Base-by-base conservation (phyloP, 2,797 vertebrate species). In the Danio jaintianensis region DNA sequence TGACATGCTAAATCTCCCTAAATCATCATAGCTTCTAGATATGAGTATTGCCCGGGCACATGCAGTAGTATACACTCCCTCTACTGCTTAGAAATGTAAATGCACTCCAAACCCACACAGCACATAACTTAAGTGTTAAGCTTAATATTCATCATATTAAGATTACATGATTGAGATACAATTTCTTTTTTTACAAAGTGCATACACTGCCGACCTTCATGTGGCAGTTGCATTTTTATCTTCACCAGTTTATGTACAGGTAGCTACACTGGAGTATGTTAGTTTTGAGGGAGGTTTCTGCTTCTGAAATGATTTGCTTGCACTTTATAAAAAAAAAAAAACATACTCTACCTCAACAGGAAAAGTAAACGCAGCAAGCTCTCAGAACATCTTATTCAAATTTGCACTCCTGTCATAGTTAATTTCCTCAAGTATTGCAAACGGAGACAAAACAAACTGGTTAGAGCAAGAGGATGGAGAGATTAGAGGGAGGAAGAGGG, bases 31-130 rank as follows among this genome's bases (percentile, higher is more conserved):
- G n/a, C n/a, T 29, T 29, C 1, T 29, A 29, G 29, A 29, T 29
- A 29, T 29, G 29, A 3, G 29, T 29, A 29, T 29, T 29, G 29
- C 29, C 29, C 29, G 29, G 29, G 29, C 29, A 29, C 13, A 45
- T 36, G 38, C 15, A 74, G 43, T 16, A 45, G 78, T 80, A 74
- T 64, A 88, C 78, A 87, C 77, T 62, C 90, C 82, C 84, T 75
- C 89, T 87, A 79, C 87, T 90, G 89, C 84, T 48, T 71, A 52
- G 56, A 61, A 76, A 61, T 67, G 52, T 74, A 86, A 88, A 58
- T 84, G 79, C 83, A 87, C 6, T 52, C 38, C 20, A 53, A 61
- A 29, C 47, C 42, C 62, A 36, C 45, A 45, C n/a, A 7, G n/a
- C n/a, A 36, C n/a, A 29, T 29, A 15, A 36, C 2, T 40, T 64